Percentiles rank a stretch among this genome's conserved stretches.
Evolutionary conservation across 2,888 invertebrate genomes (phyloP).

Genomic region (Eupithecia subfuscata): DNA sequence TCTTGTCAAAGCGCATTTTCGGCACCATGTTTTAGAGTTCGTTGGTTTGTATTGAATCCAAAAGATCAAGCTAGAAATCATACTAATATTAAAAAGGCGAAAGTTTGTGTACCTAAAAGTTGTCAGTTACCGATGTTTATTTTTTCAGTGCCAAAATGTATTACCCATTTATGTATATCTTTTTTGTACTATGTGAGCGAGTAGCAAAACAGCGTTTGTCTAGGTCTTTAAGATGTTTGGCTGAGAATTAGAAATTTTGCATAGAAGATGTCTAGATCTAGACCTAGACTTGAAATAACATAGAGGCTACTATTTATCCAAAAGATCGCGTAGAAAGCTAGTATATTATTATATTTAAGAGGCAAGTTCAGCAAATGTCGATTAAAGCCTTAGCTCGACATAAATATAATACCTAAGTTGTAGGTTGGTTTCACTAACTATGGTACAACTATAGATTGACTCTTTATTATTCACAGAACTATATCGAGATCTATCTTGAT

Average conservation of each 20-base stretch:
- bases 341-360: background rate
- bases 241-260: background rate
- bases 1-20: constrained; percentile 19
- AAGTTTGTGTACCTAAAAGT: background rate
- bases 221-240: background rate
- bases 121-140: background rate
- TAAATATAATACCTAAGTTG: too few relatives aligned
- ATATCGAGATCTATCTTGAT: too few relatives aligned
- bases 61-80: background rate
- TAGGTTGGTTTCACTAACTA: too few relatives aligned
- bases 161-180: too few relatives aligned
- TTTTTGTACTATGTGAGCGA: too few relatives aligned
- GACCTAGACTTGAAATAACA: background rate
- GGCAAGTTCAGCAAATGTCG: too few relatives aligned
- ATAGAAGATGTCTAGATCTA: background rate
- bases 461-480: too few relatives aligned
- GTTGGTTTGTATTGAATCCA: background rate
- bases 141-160: too few relatives aligned
- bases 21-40: background rate
- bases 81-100: background rate
- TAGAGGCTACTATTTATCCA: background rate
- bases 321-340: background rate
- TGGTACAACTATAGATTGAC: too few relatives aligned
- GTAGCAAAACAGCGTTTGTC: too few relatives aligned
- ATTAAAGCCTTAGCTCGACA: too few relatives aligned